A percentile compares a stretch with the other conserved stretches of the same genome.
These are phyloP conservation scores for Lepidurus arcticus DNA, from an alignment of 1,140 invertebrate genomes.

Conservation along the genomic window DNA sequence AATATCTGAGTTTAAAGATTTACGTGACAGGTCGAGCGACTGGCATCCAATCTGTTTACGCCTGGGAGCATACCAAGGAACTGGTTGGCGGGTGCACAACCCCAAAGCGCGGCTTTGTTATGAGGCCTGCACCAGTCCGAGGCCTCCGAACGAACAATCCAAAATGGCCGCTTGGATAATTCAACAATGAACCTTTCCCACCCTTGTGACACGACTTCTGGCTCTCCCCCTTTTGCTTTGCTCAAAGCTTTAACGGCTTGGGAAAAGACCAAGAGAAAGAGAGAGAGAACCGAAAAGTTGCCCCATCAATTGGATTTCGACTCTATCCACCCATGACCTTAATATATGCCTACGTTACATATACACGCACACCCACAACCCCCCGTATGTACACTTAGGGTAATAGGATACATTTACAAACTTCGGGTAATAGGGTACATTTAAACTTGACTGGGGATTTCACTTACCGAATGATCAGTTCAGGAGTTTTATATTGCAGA, in stretches of 20 bases:
- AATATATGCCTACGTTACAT: too few relatives aligned
- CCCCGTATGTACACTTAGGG: too few relatives aligned
- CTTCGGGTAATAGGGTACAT: too few relatives aligned
- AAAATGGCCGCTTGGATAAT: not conserved
- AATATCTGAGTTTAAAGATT: not conserved
- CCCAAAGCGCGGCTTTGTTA: not conserved
- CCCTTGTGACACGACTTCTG: not conserved
- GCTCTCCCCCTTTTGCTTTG: not conserved
- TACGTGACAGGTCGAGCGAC: not conserved
- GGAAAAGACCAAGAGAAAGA: not conserved
- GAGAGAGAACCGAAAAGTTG: too few relatives aligned
- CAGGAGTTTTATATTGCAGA: too few relatives aligned
- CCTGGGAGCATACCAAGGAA: not conserved
- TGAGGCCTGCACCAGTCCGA: not conserved
- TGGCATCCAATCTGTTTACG: not conserved
- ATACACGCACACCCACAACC: too few relatives aligned
- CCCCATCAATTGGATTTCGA: too few relatives aligned
- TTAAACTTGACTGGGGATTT: too few relatives aligned
- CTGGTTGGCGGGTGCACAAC: not conserved
- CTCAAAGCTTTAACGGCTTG: not conserved
- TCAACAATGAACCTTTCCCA: not conserved
- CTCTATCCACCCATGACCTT: too few relatives aligned
- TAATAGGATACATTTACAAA: too few relatives aligned
- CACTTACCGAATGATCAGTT: too few relatives aligned
- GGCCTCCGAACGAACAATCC: not conserved